phyloP scores from a whole-genome alignment of 1,140 invertebrate species.

The Orius laevigatus region DNA sequence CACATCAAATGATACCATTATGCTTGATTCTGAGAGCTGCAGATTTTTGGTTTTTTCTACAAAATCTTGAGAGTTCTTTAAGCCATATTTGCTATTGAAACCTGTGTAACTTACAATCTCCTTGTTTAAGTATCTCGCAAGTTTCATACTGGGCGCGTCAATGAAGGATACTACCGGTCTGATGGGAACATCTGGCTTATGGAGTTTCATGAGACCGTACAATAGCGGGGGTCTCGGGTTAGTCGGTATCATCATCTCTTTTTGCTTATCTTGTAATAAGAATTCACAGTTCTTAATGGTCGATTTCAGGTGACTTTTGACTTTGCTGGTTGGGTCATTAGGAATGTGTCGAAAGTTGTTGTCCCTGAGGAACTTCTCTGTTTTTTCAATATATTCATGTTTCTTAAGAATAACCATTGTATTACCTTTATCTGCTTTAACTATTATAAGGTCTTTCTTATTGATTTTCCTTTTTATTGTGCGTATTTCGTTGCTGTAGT shows the following conservation, averaged over 20 bases:
- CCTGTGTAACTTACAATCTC: not conserved
- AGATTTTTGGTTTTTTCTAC: not conserved
- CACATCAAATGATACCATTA: constrained; percentile 6
- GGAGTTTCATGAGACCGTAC: not conserved
- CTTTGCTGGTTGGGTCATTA: not conserved
- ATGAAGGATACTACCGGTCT: constrained; percentile 1
- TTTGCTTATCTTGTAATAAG: not conserved
- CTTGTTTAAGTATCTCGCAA: not conserved
- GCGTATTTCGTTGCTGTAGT: too few relatives aligned
- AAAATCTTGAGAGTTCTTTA: constrained; percentile 1
- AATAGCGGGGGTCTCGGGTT: not conserved
- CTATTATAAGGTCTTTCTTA: not conserved
- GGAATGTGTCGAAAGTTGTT: not conserved
- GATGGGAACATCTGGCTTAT: not conserved
- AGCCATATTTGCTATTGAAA: not conserved
- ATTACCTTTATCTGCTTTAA: constrained; percentile 3
- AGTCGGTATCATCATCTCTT: not conserved
- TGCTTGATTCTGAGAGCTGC: not conserved
- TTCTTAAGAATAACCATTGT: not conserved
- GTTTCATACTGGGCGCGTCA: not conserved
- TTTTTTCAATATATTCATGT: constrained; percentile 1
- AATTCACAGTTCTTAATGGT: not conserved
- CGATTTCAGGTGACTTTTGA: not conserved
- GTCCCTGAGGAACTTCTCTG: not conserved
- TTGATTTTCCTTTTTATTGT: not conserved